Evolutionary conservation across 1,140 invertebrate species (phyloP), one percentile per base, ranked within the genome.

Genomic region (Eufriesea mexicana): DNA sequence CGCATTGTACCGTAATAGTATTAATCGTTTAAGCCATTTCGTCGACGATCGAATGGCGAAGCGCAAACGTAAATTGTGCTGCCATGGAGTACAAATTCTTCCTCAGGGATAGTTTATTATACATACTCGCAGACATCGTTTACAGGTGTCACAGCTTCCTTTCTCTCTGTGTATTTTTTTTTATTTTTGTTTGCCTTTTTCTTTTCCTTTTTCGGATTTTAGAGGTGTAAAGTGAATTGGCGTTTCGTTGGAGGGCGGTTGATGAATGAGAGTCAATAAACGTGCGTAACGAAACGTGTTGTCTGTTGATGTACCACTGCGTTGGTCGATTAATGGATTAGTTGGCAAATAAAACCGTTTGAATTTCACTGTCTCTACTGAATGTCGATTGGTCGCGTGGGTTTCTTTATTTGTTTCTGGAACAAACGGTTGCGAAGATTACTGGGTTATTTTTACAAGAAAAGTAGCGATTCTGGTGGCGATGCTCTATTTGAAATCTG

Each of bases 41-140:
- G 62, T 42, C 47, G 51, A 55, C 67, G 35, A 9, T 67, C 35
- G 23, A 54, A 70, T 8, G 42, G 42, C n/a, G 72, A 14, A 7
- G n/a, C 73, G 23, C 28, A 55, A 64, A 16, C 28, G 45, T 35
- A 42, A 23, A 54, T 77, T 51, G 35, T 10, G 4, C n/a, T 28
- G 25, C 64, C 12, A 62, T 18, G 45, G 62, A 86, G 86, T 87
- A 87, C 86, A 86, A 87, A 83, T 68, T 51, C 62, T 83, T 62
- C 71, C 86, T 87, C 86, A 87, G 86, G 86, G 59, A 87, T 75
- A 68, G 54, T 75, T 79, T 76, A 83, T 35, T 35, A 35, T 35
- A 35, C 35, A 35, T 83, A 83, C 61, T 8, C 64, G 25, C 49
- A 71, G 5, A 49, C 23, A 23, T 7, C 6, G 35, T n/a, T n/a